These are phyloP conservation scores for Pseudomugil gertrudae DNA, from an alignment of 2,797 vertebrate species.

Conservation along the genomic window DNA sequence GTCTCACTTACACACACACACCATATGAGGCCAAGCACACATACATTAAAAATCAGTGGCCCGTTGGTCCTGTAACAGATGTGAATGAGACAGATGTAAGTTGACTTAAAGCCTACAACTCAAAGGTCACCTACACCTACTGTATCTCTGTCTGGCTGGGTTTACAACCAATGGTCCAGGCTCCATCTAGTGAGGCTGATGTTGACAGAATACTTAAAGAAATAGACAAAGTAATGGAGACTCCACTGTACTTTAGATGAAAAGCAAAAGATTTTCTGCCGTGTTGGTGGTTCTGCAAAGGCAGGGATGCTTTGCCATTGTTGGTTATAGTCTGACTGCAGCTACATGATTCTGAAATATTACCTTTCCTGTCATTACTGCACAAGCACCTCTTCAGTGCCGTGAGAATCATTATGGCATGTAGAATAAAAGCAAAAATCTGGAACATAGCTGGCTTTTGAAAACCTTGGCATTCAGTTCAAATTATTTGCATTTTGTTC, in stretches of 20 bases:
- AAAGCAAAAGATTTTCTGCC: slow-evolving; percentile 24
- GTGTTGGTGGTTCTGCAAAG: slow-evolving; percentile 19
- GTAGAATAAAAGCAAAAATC: slow-evolving; percentile 33
- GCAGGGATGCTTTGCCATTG: not conserved
- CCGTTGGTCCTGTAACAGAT: slow-evolving; percentile 63
- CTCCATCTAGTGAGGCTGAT: slow-evolving; percentile 28
- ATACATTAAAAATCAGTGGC: slow-evolving; percentile 42
- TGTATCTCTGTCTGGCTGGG: slow-evolving; percentile 41
- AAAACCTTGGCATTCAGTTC: slow-evolving; percentile 28
- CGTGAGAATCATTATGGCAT: slow-evolving; percentile 3
- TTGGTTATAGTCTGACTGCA: slow-evolving; percentile 21
- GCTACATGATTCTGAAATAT: slow-evolving; percentile 3
- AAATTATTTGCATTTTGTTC: slow-evolving; percentile 48
- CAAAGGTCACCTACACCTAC: slow-evolving; percentile 67
- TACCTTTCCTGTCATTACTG: slow-evolving; percentile 9
- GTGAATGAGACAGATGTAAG: slow-evolving; percentile 70
- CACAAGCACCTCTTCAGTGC: slow-evolving; percentile 15
- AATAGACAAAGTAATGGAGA: slow-evolving; percentile 7
- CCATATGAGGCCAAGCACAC: slow-evolving; percentile 36
- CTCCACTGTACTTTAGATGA: not conserved
- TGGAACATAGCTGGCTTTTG: slow-evolving; percentile 30
- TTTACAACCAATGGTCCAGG: slow-evolving; percentile 17
- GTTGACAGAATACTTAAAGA: slow-evolving; percentile 39
- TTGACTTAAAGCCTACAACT: slow-evolving; percentile 53
- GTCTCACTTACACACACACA: slow-evolving; percentile 58